Base-by-base conservation (phyloP, 2,113 vertebrate genomes). In the Malurus elegans region DNA sequence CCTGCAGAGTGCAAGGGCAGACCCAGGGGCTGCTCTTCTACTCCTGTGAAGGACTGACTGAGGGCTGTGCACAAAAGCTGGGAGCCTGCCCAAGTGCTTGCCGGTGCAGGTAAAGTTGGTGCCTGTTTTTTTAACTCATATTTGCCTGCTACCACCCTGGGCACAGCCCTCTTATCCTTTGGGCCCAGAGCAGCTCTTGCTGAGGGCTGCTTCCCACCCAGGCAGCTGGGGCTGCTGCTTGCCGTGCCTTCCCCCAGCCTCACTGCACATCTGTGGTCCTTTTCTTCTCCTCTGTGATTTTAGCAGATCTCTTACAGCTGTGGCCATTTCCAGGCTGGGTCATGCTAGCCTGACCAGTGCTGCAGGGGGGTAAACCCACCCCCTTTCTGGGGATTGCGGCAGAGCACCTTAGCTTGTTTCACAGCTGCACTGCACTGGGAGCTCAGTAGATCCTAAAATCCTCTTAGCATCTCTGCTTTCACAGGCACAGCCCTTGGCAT, bases 241-340 rank as follows among this genome's bases (percentile, higher is more conserved):
- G 5, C 58, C 5, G 4, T 24, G 28, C 29, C 73, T 73, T 60
- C 26, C 60, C 42, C 10, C 0, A 18, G 40, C 48, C 50, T 80
- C 62, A 14, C 31, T 7, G 0, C 0, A 0, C 38, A n/a, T 34
- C 31, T 15, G 18, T 5, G 15, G 24, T 47, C 25, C 24, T 75
- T 69, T 61, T 23, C n/a, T 90, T 26, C 56, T 62, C 48, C 19
- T 12, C 58, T 26, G 19, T 11, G 1, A 15, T 84, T 34, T 67
- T 0, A 2, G 89, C 58, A 84, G 48, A 31, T 76, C 69, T 10
- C 8, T 80, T 44, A 26, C 12, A 53, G 42, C 13, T 0, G 0
- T 57, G 19, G 51, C 62, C 6, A 1, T 90, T 79, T 38, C 78
- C 62, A 83, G 23, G 19, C 80, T 70, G 64, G 54, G 28, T 93